phyloP scores from a whole-genome alignment of 2,888 invertebrate species.

The Pegoplata infirma region DNA sequence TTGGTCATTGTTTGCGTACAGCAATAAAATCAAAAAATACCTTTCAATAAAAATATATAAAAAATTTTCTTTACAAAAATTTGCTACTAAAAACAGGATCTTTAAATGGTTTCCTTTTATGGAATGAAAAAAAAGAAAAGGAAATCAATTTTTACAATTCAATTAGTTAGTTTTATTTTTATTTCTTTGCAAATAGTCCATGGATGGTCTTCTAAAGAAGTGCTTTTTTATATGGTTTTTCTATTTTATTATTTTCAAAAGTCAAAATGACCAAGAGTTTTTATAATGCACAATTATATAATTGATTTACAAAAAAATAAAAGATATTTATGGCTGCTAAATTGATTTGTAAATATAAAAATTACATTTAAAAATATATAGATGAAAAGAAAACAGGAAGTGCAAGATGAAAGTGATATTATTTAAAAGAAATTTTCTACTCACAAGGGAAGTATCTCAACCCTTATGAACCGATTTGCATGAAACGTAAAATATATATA shows the following conservation, averaged over 20 bases:
- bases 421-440: neutral
- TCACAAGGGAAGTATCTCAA: too few relatives aligned
- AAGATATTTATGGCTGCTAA: neutral
- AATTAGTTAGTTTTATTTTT: slow-evolving; percentile 43
- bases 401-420: neutral
- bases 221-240: neutral
- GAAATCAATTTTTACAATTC: slow-evolving; percentile 52
- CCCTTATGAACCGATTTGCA: too few relatives aligned
- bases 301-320: neutral
- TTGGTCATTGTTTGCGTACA: slow-evolving; percentile 25
- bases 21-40: neutral
- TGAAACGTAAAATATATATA: too few relatives aligned
- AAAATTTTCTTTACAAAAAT: neutral
- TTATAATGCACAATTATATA: neutral
- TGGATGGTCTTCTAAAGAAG: neutral
- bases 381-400: neutral
- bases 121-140: slow-evolving; percentile 28
- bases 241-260: neutral
- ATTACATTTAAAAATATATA: neutral
- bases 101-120: neutral
- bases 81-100: neutral
- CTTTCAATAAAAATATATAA: neutral
- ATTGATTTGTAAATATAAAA: neutral
- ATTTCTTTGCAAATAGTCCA: neutral
- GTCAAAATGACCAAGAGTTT: neutral